Evolutionary conservation across 1,140 invertebrate genomes (phyloP).

Genomic region (Laupala kohalensis): DNA sequence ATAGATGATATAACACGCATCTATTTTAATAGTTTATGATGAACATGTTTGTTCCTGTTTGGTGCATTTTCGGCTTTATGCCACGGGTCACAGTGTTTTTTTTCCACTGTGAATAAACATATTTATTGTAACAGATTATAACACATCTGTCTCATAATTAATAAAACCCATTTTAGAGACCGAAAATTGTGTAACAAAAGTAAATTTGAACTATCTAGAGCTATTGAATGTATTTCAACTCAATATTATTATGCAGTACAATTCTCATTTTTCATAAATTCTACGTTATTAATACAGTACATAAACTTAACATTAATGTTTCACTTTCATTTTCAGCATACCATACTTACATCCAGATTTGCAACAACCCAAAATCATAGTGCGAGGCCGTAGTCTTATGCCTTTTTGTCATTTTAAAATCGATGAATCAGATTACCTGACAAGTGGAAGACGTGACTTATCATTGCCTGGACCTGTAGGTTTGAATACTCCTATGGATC

Average conservation of each 20-base stretch:
- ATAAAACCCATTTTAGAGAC: too few relatives aligned
- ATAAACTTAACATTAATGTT: too few relatives aligned
- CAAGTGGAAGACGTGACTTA: constrained; percentile 28
- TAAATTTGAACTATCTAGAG: too few relatives aligned
- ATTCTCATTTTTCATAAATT: too few relatives aligned
- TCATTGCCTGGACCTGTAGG: constrained; percentile 18
- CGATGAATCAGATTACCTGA: constrained; percentile 35
- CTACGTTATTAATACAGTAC: too few relatives aligned
- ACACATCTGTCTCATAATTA: not conserved
- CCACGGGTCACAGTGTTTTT: not conserved
- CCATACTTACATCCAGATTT: constrained; percentile 24
- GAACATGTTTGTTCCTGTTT: too few relatives aligned
- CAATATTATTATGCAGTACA: too few relatives aligned
- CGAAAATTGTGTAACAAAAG: too few relatives aligned
- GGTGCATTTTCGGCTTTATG: too few relatives aligned
- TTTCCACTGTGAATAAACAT: not conserved
- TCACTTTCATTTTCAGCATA: constrained; percentile 20
- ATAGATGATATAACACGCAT: too few relatives aligned
- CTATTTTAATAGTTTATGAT: too few relatives aligned
- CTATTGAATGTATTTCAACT: too few relatives aligned
- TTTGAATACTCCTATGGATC: constrained; percentile 23
- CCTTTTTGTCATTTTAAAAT: constrained; percentile 39
- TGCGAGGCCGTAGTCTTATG: constrained; percentile 28
- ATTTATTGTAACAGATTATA: not conserved
- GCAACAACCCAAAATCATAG: constrained; percentile 17